Percentiles rank a stretch among this genome's conserved stretches.
Conservation (phyloP, 1,140 invertebrate genomes). For the Danaus plexippus region DNA sequence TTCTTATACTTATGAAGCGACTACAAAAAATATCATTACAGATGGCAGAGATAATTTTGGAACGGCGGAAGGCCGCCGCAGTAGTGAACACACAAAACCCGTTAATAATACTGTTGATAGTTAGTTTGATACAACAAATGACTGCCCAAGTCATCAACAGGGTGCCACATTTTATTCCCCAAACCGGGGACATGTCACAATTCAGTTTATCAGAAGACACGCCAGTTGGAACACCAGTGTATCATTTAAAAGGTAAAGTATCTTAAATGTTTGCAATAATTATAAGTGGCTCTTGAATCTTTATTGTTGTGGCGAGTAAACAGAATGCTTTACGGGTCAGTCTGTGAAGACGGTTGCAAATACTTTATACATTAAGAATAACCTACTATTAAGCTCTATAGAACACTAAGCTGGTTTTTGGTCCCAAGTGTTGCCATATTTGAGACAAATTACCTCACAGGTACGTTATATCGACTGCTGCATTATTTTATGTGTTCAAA, state of each 20-base stretch:
- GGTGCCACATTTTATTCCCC: slow-evolving; percentile 81
- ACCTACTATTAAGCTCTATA: too few species aligned
- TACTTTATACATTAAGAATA: too few species aligned
- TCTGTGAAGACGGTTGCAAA: too few species aligned
- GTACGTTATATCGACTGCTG: too few species aligned
- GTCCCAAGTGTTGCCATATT: too few species aligned
- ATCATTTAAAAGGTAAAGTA: slow-evolving; percentile 76
- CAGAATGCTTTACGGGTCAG: too few species aligned
- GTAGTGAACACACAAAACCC: slow-evolving; percentile 39
- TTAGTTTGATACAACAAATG: slow-evolving; percentile 30
- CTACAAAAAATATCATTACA: slow-evolving; percentile 22
- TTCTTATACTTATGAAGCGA: background rate
- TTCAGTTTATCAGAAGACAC: slow-evolving; percentile 84
- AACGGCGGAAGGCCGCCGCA: slow-evolving; percentile 41
- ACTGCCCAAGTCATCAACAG: slow-evolving; percentile 73
- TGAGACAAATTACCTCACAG: too few species aligned
- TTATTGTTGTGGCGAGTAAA: too few species aligned
- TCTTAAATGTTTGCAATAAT: background rate
- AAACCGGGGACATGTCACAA: slow-evolving; percentile 82
- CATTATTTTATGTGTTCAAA: too few species aligned
- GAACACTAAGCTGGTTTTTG: too few species aligned
- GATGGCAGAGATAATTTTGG: slow-evolving; percentile 61
- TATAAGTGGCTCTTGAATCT: too few species aligned
- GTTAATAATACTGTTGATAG: slow-evolving; percentile 41
- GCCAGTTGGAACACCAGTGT: slow-evolving; percentile 81